Evolutionary conservation across 2,797 vertebrate genomes (phyloP).

Genomic region (Esox masquinongy): DNA sequence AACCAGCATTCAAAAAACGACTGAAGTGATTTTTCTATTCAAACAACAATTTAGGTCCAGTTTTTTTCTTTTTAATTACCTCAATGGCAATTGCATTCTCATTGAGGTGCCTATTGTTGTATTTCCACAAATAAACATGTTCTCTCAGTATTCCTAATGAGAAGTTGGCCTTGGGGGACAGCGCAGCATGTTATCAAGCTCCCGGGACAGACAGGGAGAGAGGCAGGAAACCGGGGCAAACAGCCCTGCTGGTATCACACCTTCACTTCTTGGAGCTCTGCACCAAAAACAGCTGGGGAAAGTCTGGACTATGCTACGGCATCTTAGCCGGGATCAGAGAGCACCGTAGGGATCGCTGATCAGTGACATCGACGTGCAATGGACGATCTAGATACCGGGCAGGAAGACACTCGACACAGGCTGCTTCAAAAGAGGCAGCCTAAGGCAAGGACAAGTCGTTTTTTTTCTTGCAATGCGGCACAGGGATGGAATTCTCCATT

Average conservation of each 20-base stretch:
- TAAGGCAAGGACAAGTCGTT: slow-evolving; percentile 58
- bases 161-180: slow-evolving; percentile 39
- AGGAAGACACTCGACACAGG: slow-evolving; percentile 53
- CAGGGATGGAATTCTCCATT: slow-evolving; percentile 66
- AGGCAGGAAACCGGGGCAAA: slow-evolving; percentile 40
- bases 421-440: slow-evolving; percentile 55
- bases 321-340: slow-evolving; percentile 55
- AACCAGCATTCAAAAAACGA: slow-evolving; percentile 46
- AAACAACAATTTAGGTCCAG: background rate
- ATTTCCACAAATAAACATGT: background rate
- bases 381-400: slow-evolving; percentile 57
- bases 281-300: slow-evolving; percentile 11
- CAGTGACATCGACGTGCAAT: slow-evolving; percentile 58
- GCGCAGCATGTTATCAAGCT: slow-evolving; percentile 42
- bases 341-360: slow-evolving; percentile 56
- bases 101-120: background rate
- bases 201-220: slow-evolving; percentile 59
- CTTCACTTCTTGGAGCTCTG: slow-evolving; percentile 4
- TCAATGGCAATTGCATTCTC: background rate
- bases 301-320: background rate
- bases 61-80: background rate
- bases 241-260: slow-evolving; percentile 25
- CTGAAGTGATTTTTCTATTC: slow-evolving; percentile 35
- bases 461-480: slow-evolving; percentile 63
- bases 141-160: slow-evolving; percentile 35